These are phyloP conservation scores for Physocephala rufipes DNA, from an alignment of 2,888 invertebrate species.

Conservation along the genomic window DNA sequence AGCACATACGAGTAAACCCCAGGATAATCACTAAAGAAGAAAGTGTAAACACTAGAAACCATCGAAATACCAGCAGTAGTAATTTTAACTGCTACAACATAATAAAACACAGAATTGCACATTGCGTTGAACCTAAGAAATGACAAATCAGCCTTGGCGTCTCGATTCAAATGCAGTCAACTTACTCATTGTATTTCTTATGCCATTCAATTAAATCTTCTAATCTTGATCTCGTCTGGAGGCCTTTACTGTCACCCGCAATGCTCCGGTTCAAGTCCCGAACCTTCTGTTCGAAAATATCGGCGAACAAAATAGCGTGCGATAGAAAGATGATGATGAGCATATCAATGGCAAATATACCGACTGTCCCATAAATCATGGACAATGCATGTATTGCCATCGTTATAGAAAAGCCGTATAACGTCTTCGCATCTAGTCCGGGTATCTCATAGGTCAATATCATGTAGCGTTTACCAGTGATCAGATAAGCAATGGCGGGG, in stretches of 20 bases:
- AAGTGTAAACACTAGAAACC: not conserved
- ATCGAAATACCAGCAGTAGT: not conserved
- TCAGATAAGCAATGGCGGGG: conserved; percentile 4
- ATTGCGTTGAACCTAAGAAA: not conserved
- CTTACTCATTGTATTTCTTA: conserved; percentile 7
- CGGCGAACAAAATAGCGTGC: conserved; percentile 12
- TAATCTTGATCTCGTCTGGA: not conserved
- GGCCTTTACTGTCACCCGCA: not conserved
- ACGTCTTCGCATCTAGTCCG: conserved; percentile 17
- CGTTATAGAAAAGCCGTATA: conserved; percentile 16
- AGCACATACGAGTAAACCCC: conserved; percentile 8
- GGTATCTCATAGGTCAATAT: conserved; percentile 36
- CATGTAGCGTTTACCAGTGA: conserved; percentile 23
- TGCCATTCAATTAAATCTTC: conserved; percentile 11
- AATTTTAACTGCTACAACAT: not conserved
- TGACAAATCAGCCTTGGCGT: not conserved
- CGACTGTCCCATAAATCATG: conserved; percentile 31
- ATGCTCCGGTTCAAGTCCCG: not conserved
- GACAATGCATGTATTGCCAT: conserved; percentile 21
- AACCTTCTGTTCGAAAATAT: conserved; percentile 18
- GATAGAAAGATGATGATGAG: conserved; percentile 23
- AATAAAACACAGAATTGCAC: not conserved
- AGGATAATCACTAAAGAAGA: not conserved
- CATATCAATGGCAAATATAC: conserved; percentile 35
- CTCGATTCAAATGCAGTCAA: no score